A percentile compares a stretch with the other conserved stretches of the same genome.
Conservation (phyloP, 1,140 invertebrate species). For the Manduca sexta region DNA sequence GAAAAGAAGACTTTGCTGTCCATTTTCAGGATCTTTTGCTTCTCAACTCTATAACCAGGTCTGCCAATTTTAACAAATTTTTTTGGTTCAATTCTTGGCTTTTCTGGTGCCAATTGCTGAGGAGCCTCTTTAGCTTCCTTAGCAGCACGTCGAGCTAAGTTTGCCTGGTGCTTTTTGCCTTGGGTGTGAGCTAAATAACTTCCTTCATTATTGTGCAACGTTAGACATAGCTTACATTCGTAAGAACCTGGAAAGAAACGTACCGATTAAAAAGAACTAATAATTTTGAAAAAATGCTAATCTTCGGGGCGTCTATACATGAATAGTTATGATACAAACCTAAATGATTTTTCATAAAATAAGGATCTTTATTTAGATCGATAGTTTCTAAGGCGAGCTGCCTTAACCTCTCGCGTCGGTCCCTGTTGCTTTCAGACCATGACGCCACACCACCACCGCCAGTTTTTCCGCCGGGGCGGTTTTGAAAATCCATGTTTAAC, state of each 20-base stretch:
- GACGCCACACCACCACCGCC: conserved; percentile 98
- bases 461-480: conserved; percentile 98
- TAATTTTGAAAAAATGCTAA: too few relatives aligned
- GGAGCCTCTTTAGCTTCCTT: conserved; percentile 99
- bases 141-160: conserved; percentile 96
- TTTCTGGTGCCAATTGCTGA: conserved; percentile 91
- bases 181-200: conserved; percentile 99
- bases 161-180: conserved; percentile 99
- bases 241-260: conserved; percentile 85
- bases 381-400: conserved; percentile 99
- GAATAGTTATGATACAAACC: conserved; percentile 71
- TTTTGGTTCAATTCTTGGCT: conserved; percentile 96
- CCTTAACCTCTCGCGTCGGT: conserved; percentile 94
- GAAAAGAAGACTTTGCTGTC: conserved; percentile 97
- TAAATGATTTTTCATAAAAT: conserved; percentile 99
- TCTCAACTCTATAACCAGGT: conserved; percentile 99
- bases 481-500: conserved; percentile 97
- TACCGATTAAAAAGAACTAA: too few relatives aligned
- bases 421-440: conserved; percentile 98
- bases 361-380: conserved; percentile 98
- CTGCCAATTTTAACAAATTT: conserved; percentile 99
- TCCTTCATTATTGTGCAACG: conserved; percentile 99
- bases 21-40: conserved; percentile 96
- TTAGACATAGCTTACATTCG: conserved; percentile 99
- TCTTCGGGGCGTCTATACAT: too few relatives aligned